phyloP scores from a whole-genome alignment of 2,797 vertebrate species.

The Halcyon leucocephala region DNA sequence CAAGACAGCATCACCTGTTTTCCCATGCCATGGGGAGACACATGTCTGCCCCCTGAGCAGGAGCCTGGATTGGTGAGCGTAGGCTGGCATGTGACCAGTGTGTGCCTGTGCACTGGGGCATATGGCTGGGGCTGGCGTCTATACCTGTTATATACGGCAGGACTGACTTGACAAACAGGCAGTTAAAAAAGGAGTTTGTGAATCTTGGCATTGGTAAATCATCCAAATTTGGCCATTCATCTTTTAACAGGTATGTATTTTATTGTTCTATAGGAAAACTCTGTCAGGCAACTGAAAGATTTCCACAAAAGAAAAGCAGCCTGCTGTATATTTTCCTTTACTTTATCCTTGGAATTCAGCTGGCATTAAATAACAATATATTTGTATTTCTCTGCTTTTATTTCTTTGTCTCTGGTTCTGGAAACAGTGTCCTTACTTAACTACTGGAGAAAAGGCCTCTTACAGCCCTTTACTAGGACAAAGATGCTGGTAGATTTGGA shows the following conservation, averaged over 20 bases:
- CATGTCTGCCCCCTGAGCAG: accelerated
- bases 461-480: neutral
- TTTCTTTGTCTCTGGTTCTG: neutral
- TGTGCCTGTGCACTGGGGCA: neutral
- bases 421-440: neutral
- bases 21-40: accelerated
- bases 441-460: neutral
- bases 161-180: neutral
- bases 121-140: neutral
- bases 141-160: neutral
- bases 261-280: conserved; percentile 1
- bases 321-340: neutral
- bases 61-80: accelerated
- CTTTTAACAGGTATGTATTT: neutral
- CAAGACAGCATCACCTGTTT: neutral
- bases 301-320: neutral
- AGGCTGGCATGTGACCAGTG: accelerated
- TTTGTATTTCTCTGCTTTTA: neutral
- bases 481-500: neutral
- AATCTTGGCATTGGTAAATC: neutral
- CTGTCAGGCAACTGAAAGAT: neutral
- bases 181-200: neutral
- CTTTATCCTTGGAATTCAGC: neutral
- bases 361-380: neutral
- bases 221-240: conserved; percentile 3